Conservation (phyloP, 92 coral and sea anemone genomes). For the Palythoa heliodiscus region DNA sequence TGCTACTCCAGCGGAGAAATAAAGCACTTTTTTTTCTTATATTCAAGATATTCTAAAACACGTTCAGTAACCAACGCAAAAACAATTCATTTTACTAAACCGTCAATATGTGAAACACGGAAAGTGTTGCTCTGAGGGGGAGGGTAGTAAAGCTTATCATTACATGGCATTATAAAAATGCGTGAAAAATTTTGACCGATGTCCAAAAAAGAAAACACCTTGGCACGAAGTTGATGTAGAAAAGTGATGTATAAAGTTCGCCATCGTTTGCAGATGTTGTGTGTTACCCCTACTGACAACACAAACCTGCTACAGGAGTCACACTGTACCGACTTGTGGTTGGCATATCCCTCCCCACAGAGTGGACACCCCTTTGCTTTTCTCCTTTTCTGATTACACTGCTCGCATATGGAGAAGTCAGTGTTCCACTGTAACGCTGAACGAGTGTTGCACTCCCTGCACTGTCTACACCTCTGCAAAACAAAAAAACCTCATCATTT, state of each 20-base stretch:
- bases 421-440: slow-evolving; percentile 74
- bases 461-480: slow-evolving; percentile 80
- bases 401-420: slow-evolving; percentile 79
- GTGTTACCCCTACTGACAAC: neutral
- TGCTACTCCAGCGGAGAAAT: too few relatives aligned
- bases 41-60: too few relatives aligned
- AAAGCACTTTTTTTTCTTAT: too few relatives aligned
- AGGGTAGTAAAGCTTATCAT: too few relatives aligned
- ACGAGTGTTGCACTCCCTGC: slow-evolving; percentile 80
- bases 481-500: neutral
- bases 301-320: slow-evolving; percentile 94
- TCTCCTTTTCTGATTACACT: slow-evolving; percentile 75
- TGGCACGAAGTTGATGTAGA: too few relatives aligned
- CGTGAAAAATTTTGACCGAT: too few relatives aligned
- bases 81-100: too few relatives aligned
- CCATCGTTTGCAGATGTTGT: neutral
- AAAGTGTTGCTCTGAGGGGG: too few relatives aligned
- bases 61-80: too few relatives aligned
- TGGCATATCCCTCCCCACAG: slow-evolving; percentile 76
- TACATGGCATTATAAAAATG: too few relatives aligned
- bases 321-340: slow-evolving; percentile 87
- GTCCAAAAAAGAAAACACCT: neutral
- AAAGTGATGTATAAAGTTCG: too few relatives aligned
- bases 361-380: slow-evolving; percentile 83
- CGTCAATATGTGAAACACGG: too few relatives aligned